Conservation (phyloP, 2,888 invertebrate species). For the Melinaea marsaeus region DNA sequence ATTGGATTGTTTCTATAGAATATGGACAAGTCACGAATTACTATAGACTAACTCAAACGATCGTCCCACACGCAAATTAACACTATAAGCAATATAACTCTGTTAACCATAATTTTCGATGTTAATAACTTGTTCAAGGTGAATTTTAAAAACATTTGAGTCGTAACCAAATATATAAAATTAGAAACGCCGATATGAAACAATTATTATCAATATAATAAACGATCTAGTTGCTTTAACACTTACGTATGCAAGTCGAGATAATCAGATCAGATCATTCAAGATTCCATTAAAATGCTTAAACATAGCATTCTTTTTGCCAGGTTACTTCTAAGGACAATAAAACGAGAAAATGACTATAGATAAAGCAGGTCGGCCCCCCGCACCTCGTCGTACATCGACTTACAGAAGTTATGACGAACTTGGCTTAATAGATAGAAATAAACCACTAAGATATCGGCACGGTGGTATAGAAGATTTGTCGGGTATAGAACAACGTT, state of each 20-base stretch:
- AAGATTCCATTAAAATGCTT: conserved; percentile 37
- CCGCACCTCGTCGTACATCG: conserved; percentile 64
- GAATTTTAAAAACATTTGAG: conserved; percentile 4
- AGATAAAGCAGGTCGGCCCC: conserved; percentile 66
- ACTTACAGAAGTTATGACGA: conserved; percentile 74
- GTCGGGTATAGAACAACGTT: conserved; percentile 53
- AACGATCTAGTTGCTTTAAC: conserved; percentile 1
- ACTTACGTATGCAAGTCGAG: conserved; percentile 32
- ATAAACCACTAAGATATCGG: conserved; percentile 59
- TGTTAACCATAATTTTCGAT: conserved; percentile 34
- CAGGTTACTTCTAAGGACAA: conserved; percentile 55
- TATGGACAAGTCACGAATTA: conserved; percentile 59
- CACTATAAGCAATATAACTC: conserved; percentile 46
- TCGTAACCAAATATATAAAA: background rate
- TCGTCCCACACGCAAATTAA: conserved; percentile 59
- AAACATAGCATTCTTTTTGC: conserved; percentile 49
- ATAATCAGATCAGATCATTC: conserved; percentile 21
- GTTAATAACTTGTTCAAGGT: conserved; percentile 18
- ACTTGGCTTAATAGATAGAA: conserved; percentile 61
- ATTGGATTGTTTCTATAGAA: conserved; percentile 54
- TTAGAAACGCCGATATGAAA: no score
- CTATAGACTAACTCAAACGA: conserved; percentile 48
- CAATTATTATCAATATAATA: conserved; percentile 3
- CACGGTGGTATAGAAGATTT: conserved; percentile 69
- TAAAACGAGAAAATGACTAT: conserved; percentile 63